Evolutionary conservation across 2,888 invertebrate species (phyloP).

Genomic region (Mallateleia sp.): DNA sequence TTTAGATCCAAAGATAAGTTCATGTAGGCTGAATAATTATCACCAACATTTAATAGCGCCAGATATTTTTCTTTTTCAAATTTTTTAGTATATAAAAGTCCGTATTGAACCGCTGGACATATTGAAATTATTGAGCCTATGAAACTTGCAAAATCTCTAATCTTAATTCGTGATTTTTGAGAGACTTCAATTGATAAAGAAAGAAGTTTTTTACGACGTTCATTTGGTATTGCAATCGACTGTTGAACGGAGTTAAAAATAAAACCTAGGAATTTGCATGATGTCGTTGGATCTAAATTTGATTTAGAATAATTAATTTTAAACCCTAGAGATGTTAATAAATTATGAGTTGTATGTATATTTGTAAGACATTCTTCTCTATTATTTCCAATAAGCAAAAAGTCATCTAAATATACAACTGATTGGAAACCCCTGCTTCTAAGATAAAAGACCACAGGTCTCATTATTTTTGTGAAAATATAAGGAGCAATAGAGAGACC

Average conservation of each 20-base stretch:
- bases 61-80: no score
- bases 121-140: conserved; percentile 5
- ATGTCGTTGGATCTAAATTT: neutral
- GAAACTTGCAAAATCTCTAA: conserved; percentile 9
- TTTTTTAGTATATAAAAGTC: no score
- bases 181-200: neutral
- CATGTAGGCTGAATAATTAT: neutral
- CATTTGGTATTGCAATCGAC: neutral
- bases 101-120: neutral
- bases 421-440: no score
- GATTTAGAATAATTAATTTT: conserved; percentile 26
- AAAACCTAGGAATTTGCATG: conserved; percentile 38
- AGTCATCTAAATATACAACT: conserved; percentile 45
- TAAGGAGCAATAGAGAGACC: no score
- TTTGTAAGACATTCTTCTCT: conserved; percentile 14
- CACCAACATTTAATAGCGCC: neutral
- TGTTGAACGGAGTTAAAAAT: conserved; percentile 40
- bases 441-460: no score
- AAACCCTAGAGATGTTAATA: conserved; percentile 14
- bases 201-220: conserved; percentile 4
- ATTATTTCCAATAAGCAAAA: conserved; percentile 12
- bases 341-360: neutral
- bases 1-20: neutral
- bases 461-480: no score
- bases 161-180: neutral